Evolutionary conservation across 2,113 vertebrate genomes (phyloP), one percentile per base, ranked within the genome.

Genomic region (Anser cygnoides): DNA sequence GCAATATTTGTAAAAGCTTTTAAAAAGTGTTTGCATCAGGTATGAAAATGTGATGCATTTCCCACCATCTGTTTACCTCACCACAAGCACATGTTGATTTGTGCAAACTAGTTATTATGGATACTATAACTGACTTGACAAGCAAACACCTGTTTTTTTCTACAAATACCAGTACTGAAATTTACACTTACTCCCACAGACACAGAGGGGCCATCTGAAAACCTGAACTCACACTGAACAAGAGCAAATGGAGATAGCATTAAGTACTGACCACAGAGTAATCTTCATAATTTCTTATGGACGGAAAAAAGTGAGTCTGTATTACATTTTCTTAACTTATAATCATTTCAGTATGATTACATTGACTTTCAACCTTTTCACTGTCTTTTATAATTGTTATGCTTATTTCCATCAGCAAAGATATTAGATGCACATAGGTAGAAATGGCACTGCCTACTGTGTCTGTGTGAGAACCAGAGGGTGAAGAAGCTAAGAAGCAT

Each of bases 21-120:
- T 66, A n/a, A 54, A 72, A 88, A 59, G 37, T 39, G 52, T 20
- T 80, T 91, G 44, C 41, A 88, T 86, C 68, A 93, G 35, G 63
- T 80, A 55, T 43, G 33, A 93, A 90, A 86, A 89, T 80, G 16
- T 52, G 80, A 77, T 83, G 63, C 41, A 26, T 57, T 75, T 59
- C 41, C 55, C 31, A 31, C 78, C 87, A 94, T 90, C 90, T 95
- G 88, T 93, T 81, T 90, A 94, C 63, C 23, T 89, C 68, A 72
- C 76, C 76, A 74, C 50, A 88, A 80, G n/a, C 52, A 78, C 4
- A 25, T 55, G 23, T 9, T 86, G 68, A 43, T 84, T 79, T 71
- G 57, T 74, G 68, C 31, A 84, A 62, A 81, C 8, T 81, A 67
- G 88, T 75, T 82, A 87, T 87, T 82, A 62, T 85, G 54, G 67